phyloP scores from a whole-genome alignment of 2,888 invertebrate genomes.

The Spisula solida region DNA sequence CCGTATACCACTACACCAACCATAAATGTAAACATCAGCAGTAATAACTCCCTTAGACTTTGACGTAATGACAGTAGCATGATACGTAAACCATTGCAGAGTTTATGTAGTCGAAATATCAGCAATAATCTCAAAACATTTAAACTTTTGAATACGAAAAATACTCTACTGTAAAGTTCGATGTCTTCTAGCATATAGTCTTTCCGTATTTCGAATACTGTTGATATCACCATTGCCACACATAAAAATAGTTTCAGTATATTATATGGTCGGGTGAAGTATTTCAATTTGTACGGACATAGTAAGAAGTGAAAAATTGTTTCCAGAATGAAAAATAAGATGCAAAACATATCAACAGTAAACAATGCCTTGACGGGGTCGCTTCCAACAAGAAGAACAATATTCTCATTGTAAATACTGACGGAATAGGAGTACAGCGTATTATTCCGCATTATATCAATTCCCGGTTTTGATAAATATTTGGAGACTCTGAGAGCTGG shows the following conservation, averaged over 20 bases:
- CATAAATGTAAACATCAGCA: slow-evolving; percentile 76
- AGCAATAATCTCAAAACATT: slow-evolving; percentile 75
- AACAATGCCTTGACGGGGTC: slow-evolving; percentile 63
- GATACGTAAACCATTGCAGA: slow-evolving; percentile 78
- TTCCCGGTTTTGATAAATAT: slow-evolving; percentile 45
- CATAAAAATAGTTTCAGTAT: slow-evolving; percentile 73
- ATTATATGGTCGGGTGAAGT: slow-evolving; percentile 70
- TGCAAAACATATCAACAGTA: slow-evolving; percentile 64
- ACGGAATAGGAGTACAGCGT: background rate
- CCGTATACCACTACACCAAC: slow-evolving; percentile 78
- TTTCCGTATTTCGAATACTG: slow-evolving; percentile 52
- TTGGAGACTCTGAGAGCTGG: slow-evolving; percentile 49
- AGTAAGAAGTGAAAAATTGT: slow-evolving; percentile 72
- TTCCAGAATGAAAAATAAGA: slow-evolving; percentile 76
- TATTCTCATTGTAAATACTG: slow-evolving; percentile 1
- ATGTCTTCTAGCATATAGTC: slow-evolving; percentile 21
- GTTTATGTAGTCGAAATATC: slow-evolving; percentile 76
- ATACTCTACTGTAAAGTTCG: slow-evolving; percentile 54
- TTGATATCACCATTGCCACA: slow-evolving; percentile 69
- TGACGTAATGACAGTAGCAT: slow-evolving; percentile 75
- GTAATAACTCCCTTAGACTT: slow-evolving; percentile 73
- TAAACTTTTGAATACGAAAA: slow-evolving; percentile 71
- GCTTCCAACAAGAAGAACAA: background rate
- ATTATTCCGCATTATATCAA: background rate
- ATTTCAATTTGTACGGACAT: slow-evolving; percentile 68